Percentiles rank a stretch among this genome's conserved stretches.
Conservation (phyloP, 2,888 invertebrate species). For the Acanthosepion lycidas region DNA sequence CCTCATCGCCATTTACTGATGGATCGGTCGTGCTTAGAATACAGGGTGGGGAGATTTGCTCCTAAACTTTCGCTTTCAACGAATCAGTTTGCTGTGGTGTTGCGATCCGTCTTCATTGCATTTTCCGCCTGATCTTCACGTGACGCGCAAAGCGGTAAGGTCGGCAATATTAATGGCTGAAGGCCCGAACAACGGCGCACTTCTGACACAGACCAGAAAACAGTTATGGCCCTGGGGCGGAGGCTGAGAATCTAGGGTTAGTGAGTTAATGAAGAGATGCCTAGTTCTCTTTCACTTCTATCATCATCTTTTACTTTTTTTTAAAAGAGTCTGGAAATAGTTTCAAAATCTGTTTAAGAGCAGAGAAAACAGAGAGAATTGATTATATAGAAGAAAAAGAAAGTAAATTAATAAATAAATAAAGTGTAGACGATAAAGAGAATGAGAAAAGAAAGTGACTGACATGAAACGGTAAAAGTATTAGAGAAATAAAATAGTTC, state of each 20-base stretch:
- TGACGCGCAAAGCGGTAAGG: conserved; percentile 8
- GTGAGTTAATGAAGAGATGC: background rate
- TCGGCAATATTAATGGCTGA: conserved; percentile 1
- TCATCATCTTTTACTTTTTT: background rate
- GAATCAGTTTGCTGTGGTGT: conserved; percentile 22
- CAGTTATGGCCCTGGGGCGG: background rate
- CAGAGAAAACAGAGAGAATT: too few species aligned
- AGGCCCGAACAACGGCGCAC: conserved; percentile 8
- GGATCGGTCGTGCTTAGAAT: conserved; percentile 33
- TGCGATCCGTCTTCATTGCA: background rate
- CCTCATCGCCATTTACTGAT: background rate
- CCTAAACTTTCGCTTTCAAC: background rate
- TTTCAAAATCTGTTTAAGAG: background rate
- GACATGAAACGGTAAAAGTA: background rate
- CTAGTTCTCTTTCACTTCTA: background rate
- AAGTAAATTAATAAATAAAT: too few species aligned
- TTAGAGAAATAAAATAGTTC: background rate
- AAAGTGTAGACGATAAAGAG: background rate
- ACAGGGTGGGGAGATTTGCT: background rate
- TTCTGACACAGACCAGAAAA: conserved; percentile 8
- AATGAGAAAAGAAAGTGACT: background rate
- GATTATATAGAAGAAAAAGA: background rate
- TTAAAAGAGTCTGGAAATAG: background rate
- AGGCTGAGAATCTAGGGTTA: background rate
- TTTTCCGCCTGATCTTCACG: background rate